Conservation (phyloP, 2,797 vertebrate species). For the Rallus crepitans region DNA sequence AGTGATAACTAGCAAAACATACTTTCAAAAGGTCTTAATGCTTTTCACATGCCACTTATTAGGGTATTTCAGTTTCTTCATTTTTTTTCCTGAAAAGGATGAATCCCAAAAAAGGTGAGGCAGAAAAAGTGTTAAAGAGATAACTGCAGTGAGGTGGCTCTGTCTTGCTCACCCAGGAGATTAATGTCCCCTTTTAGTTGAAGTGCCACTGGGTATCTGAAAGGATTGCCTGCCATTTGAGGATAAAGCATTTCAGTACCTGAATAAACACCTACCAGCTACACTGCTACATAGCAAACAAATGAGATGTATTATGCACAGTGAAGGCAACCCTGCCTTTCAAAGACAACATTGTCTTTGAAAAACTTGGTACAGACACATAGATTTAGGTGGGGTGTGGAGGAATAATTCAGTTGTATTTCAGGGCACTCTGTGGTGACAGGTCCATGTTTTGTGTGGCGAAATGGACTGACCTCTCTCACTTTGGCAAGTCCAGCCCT, state of each 20-base stretch:
- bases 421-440: background rate
- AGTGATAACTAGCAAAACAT: background rate
- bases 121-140: background rate
- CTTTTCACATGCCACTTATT: background rate
- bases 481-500: background rate
- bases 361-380: background rate
- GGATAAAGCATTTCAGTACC: background rate
- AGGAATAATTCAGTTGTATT: background rate
- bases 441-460: background rate
- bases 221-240: background rate
- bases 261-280: background rate
- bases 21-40: background rate
- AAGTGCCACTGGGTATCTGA: background rate
- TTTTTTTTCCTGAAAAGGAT: background rate
- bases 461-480: background rate
- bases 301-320: background rate
- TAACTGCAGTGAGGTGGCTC: background rate
- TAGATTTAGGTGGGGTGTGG: background rate
- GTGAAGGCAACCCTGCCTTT: background rate
- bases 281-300: background rate
- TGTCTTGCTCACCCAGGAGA: background rate
- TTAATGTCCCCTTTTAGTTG: background rate
- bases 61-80: background rate
- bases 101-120: background rate
- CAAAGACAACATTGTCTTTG: background rate